Evolutionary conservation across 2,888 invertebrate species (phyloP), one percentile per base, ranked within the genome.

Genomic region (Chymomyza procnemis): DNA sequence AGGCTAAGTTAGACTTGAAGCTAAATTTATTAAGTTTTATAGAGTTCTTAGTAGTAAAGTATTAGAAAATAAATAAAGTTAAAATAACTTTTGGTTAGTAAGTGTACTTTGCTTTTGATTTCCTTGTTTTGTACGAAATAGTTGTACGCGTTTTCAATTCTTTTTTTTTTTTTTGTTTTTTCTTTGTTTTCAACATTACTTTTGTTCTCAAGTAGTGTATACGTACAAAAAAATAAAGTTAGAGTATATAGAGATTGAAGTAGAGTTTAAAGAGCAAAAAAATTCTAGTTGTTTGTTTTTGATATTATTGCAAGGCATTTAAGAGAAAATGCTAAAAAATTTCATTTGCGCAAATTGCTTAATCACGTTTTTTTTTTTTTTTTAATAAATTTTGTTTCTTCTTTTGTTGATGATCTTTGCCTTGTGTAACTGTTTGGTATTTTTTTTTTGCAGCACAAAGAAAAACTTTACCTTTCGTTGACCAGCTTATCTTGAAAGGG

Each of bases 401-500:
- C 75, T 66, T 61, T 72, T 72, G 26, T 26, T 26, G 3, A 26
- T 63, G 46, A 19, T 64, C 65, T 64, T 65, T 26, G 61, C 61
- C 73, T 68, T 67, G 72, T 67, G 34, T 57, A 48, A 55, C 26
- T 34, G 50, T 59, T 58, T 76, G 66, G 61, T 75, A 55, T 34
- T 71, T 63, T 75, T 63, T 48, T 69, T 67, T 26, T 68, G 65
- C 75, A 83, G 79, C 88, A 83, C 84, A 88, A 87, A 87, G 88
- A 85, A 89, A 83, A 89, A 89, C 88, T 88, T 95, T 95, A 97
- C 97, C 98, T 97, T 95, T 96, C 97, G 94, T 98, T 98, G 92
- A 98, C 98, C 92, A 98, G 96, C 94, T 98, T 98, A 95, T 98
- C 98, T 93, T 94, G 95, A 94, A 96, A 95, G 93, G 98, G 97